Evolutionary conservation across 2,888 invertebrate genomes (phyloP), one percentile per base, ranked within the genome.

Genomic region (Cheilosia grossa): DNA sequence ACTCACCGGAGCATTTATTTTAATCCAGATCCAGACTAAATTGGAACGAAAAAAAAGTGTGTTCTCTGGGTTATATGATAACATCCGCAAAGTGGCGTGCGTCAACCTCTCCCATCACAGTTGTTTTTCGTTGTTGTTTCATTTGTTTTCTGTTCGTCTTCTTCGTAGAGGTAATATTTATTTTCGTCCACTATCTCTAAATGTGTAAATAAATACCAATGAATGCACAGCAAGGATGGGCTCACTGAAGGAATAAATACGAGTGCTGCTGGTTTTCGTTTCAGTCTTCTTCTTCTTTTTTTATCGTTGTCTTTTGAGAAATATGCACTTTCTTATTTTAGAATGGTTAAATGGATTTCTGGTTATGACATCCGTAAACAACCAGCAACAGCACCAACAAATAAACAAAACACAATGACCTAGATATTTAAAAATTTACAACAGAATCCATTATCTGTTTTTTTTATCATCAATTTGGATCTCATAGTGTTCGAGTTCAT

Each of bases 41-140:
- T 53, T 44, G 67, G 59, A 61, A 81, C 63, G 69, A 69, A 63
- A 63, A 27, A 63, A 63, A 74, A 61, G 67, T 75, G 81, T 81
- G 19, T 58, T 42, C 17, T 47, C 17, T 47, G 19, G 30, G 3
- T 53, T 27, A 33, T 59, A 64, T 63, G 63, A 75, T 63, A 81
- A 75, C 74, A 81, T 81, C 81, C 74, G 75, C 75, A 75, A 75
- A 81, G 64, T 75, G 75, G 64, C 58, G 51, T 56, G 64, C 81
- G 75, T 70, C 81, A 75, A 70, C 69, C 72, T 64, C 69, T 64
- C 44, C 54, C 78, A 37, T 4, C 37, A 13, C 37, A 61, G 70
- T 56, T 63, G 67, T 63, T 69, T 53, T 70, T 49, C 47, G 5
- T 47, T 47, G 33, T 51, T 24, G 21, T 33, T 27, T 47, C 10